phyloP scores from a whole-genome alignment of 2,113 vertebrate genomes.

The Sciurus niger region DNA sequence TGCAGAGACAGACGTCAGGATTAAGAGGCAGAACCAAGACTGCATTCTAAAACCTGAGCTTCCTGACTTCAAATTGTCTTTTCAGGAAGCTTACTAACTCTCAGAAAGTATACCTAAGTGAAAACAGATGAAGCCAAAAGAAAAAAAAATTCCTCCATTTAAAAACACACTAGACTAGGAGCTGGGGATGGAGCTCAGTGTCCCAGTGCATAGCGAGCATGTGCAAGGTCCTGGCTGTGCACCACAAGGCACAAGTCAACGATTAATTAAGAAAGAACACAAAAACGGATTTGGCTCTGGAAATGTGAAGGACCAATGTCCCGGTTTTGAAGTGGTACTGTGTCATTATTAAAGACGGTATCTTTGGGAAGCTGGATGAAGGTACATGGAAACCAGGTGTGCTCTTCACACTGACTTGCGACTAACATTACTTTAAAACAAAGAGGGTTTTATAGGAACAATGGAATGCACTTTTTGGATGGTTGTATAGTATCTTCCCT shows the following conservation, averaged over 20 bases:
- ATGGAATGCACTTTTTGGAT: not conserved
- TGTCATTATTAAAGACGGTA: not conserved
- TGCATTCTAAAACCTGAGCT: not conserved
- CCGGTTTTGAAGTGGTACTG: not conserved
- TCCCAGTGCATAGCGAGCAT: too few species aligned
- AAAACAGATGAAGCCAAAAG: not conserved
- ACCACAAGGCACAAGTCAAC: not conserved
- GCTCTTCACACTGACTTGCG: not conserved
- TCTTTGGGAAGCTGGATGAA: not conserved
- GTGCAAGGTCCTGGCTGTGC: too few species aligned
- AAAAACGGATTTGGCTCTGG: not conserved
- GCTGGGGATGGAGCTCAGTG: too few species aligned
- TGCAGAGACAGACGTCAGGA: not conserved
- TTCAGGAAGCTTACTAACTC: not conserved
- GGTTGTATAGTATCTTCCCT: not conserved
- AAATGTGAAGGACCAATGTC: not conserved
- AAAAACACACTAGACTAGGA: not conserved
- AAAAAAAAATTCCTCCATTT: not conserved
- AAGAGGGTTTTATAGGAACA: not conserved
- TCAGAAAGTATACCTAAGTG: not conserved
- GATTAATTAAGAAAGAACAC: not conserved
- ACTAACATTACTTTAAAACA: not conserved
- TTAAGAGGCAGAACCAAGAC: not conserved
- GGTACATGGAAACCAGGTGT: not conserved
- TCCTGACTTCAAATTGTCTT: conserved; percentile 33